phyloP scores from a whole-genome alignment of 1,140 invertebrate species.

The Drosophila tsacasi region DNA sequence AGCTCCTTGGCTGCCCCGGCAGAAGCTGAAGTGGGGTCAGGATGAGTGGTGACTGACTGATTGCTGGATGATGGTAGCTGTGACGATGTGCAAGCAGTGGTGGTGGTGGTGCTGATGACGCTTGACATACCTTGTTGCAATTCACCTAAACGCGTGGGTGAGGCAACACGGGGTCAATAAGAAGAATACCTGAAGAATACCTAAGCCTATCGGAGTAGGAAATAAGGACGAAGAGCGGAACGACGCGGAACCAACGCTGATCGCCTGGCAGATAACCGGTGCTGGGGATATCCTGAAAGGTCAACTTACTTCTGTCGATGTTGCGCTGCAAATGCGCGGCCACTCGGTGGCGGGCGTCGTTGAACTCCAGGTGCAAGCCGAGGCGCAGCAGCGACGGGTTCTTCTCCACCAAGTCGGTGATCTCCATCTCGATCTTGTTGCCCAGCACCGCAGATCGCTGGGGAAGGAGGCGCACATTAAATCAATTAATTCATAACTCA shows the following conservation, averaged over 20 bases:
- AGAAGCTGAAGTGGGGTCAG: conserved; percentile 8
- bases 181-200: conserved; percentile 24
- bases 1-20: conserved; percentile 38
- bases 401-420: conserved; percentile 96
- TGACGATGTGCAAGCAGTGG: conserved; percentile 45
- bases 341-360: conserved; percentile 96
- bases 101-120: conserved; percentile 18
- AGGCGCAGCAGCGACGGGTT: conserved; percentile 96
- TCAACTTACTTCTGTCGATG: conserved; percentile 96
- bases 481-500: background rate
- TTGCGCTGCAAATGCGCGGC: conserved; percentile 97
- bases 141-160: conserved; percentile 78
- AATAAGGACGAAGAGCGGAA: conserved; percentile 10
- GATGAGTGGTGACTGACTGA: conserved; percentile 49
- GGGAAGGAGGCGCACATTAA: conserved; percentile 6
- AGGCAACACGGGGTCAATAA: conserved; percentile 46
- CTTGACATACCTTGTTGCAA: conserved; percentile 78
- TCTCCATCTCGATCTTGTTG: conserved; percentile 99
- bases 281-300: conserved; percentile 31
- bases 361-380: conserved; percentile 97
- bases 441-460: conserved; percentile 97
- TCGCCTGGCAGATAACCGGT: conserved; percentile 47
- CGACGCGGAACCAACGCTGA: conserved; percentile 61
- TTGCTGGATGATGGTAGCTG: conserved; percentile 47
- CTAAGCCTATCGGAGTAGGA: conserved; percentile 52